These are phyloP conservation scores for Ammodytes dubius DNA, from an alignment of 2,113 vertebrate species.

Conservation along the genomic window DNA sequence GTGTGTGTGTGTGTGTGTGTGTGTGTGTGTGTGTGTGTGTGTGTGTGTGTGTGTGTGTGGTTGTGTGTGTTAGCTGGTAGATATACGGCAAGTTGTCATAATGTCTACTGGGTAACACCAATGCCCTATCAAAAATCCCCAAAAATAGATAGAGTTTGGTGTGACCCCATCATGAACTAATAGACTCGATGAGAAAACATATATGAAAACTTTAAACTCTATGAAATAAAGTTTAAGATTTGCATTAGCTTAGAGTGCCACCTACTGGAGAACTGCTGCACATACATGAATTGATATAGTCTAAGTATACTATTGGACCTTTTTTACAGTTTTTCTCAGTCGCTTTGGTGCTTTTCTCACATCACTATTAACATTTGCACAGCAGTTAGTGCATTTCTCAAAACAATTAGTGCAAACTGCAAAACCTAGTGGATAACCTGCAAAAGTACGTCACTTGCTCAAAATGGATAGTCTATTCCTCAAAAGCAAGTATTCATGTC, in stretches of 20 bases:
- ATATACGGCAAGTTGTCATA: not conserved
- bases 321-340: not conserved
- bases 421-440: no score
- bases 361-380: no score
- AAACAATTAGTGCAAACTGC: no score
- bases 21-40: no score
- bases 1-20: not conserved
- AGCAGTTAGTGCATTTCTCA: no score
- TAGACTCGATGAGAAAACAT: no score
- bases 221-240: conserved; percentile 2
- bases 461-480: no score
- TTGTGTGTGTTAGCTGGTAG: not conserved
- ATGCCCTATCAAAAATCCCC: not conserved
- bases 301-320: not conserved
- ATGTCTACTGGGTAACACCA: not conserved
- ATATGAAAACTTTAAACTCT: no score
- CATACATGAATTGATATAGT: not conserved
- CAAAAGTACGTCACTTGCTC: no score
- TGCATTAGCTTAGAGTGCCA: conserved; percentile 35
- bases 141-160: not conserved
- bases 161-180: not conserved
- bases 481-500: no score
- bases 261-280: conserved; percentile 58
- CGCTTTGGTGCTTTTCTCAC: no score
- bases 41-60: not conserved